phyloP scores from a whole-genome alignment of 2,113 vertebrate genomes.

The Chaetura pelagica region DNA sequence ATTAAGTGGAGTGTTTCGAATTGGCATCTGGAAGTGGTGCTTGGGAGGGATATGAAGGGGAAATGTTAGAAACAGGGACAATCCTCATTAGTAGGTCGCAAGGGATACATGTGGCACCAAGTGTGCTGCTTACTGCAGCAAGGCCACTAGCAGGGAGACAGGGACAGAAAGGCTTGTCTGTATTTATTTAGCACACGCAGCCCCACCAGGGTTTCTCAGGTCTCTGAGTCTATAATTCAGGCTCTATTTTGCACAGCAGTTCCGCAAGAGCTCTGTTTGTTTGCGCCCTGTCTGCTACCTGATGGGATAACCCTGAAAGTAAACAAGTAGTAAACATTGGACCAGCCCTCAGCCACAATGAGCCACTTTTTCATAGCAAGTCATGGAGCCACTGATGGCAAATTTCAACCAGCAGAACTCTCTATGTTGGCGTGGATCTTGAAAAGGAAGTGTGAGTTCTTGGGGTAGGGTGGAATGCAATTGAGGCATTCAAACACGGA shows the following conservation, averaged over 20 bases:
- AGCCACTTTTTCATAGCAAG: not conserved
- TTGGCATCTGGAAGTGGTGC: not conserved
- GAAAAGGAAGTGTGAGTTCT: not conserved
- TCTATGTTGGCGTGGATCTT: not conserved
- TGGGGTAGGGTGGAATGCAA: not conserved
- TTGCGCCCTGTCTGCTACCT: not conserved
- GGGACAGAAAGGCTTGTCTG: not conserved
- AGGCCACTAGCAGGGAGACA: not conserved
- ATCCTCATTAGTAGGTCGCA: not conserved
- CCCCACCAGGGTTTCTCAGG: not conserved
- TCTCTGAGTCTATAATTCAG: not conserved
- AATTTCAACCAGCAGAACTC: not conserved
- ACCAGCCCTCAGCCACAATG: not conserved
- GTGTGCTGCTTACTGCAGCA: not conserved
- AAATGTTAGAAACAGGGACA: not conserved
- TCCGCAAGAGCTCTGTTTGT: not conserved
- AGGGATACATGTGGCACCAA: not conserved
- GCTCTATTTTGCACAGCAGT: not conserved
- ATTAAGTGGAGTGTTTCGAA: not conserved
- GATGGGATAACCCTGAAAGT: slow-evolving; percentile 4
- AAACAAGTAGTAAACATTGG: slow-evolving; percentile 18
- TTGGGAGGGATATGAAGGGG: not conserved
- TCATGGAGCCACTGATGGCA: rapidly evolving
- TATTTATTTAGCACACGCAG: not conserved
- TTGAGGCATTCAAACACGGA: not conserved